These are phyloP conservation scores for Centropyge bicolor DNA, from an alignment of 2,797 vertebrate genomes.

Conservation along the genomic window DNA sequence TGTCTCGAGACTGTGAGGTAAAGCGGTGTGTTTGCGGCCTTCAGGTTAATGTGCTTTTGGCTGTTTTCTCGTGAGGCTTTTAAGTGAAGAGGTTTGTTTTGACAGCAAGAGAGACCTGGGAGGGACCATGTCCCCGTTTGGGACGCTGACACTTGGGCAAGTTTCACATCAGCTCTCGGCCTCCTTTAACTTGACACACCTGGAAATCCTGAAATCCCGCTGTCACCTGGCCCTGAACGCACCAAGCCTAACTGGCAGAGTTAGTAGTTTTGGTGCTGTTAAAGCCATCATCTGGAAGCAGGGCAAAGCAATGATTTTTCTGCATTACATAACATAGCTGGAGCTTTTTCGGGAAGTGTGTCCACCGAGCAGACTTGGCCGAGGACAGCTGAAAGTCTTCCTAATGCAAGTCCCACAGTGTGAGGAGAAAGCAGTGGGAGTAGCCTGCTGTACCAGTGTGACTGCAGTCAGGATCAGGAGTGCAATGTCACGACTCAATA, in stretches of 20 bases:
- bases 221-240: constrained; percentile 8
- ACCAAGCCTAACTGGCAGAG: not conserved
- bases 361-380: constrained; percentile 54
- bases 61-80: constrained; percentile 7
- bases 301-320: constrained; percentile 33
- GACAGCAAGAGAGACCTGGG: constrained; percentile 43
- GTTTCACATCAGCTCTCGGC: constrained; percentile 41
- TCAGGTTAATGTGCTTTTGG: constrained; percentile 16
- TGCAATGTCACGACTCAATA: constrained; percentile 68
- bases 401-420: constrained; percentile 21
- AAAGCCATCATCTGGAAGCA: constrained; percentile 65
- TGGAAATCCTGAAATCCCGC: constrained; percentile 48
- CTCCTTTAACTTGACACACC: constrained; percentile 60
- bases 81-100: constrained; percentile 54
- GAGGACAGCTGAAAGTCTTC: constrained; percentile 22
- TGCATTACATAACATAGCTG: constrained; percentile 72
- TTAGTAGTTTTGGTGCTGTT: constrained; percentile 52
- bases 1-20: constrained; percentile 26
- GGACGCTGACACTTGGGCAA: constrained; percentile 50
- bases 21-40: constrained; percentile 53
- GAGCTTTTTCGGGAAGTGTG: constrained; percentile 75
- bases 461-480: constrained; percentile 22
- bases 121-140: constrained; percentile 25
- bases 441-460: constrained; percentile 21
- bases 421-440: constrained; percentile 18